Evolutionary conservation across 1,140 invertebrate genomes (phyloP), one percentile per base, ranked within the genome.

Genomic region (Coptotermes formosanus): DNA sequence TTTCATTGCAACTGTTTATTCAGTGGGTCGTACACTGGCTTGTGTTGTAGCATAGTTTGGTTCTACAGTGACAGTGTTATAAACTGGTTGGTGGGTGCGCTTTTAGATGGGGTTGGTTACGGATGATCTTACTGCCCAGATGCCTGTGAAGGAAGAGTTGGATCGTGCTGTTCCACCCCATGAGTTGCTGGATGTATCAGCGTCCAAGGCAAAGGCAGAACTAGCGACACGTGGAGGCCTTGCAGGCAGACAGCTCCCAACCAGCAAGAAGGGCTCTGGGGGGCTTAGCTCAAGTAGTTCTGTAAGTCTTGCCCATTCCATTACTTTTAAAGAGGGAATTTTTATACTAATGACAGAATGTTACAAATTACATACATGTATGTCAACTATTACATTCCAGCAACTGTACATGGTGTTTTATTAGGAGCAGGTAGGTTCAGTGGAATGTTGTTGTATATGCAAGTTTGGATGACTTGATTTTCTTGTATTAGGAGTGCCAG

Each of bases 201-300:
- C 95, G 21, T 96, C 94, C 88, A 97, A 97, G 91, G 95, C 95
- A 59, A 97, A 97, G 91, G 97, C 96, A 30, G 97, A 98, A 90
- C 92, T 99, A 87, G 97, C 94, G 11, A 95, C 93, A 88, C 91
- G 95, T 89, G 93, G 92, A 38, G 92, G 91, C 59, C 89, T 94
- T 38, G 92, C 92, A 55, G 90, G 92, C 86, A 87, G 93, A n/a
- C 91, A 93, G 87, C 91, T 93, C 43, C 94, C 94, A 12, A 90
- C 89, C 14, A 91, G 89, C 14, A 92, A 92, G 87, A 90, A 90
- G 85, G 90, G 88, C 69, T 90, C 90, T 83, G 93, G 89, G 88
- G 93, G 91, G 88, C 91, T 94, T 88, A 94, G 93, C 89, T 94
- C 94, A 89, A 94, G 94, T 90, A 94, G 94, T 90, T 95, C 94